These are phyloP conservation scores for Benthosema pterotum DNA, from an alignment of 2,797 vertebrate genomes.

Conservation along the genomic window DNA sequence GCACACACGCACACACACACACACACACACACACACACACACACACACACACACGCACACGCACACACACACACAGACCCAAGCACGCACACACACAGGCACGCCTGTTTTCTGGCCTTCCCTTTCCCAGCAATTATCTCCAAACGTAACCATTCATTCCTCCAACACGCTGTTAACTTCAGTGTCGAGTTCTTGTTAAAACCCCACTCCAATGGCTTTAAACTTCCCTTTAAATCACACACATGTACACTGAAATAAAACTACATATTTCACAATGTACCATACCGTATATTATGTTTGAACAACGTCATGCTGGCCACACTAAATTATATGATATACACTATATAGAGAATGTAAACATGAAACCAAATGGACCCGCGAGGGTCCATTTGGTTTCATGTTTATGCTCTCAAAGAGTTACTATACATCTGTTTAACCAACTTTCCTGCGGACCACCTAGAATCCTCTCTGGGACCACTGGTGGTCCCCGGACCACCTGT, in stretches of 20 bases:
- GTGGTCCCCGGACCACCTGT: too few species aligned
- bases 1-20: slow-evolving; percentile 30
- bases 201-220: not conserved
- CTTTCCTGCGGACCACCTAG: too few species aligned
- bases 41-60: slow-evolving; percentile 7
- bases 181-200: slow-evolving; percentile 45
- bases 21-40: slow-evolving; percentile 30
- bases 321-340: too few species aligned
- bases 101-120: slow-evolving; percentile 26
- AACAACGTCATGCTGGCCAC: too few species aligned
- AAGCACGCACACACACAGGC: not conserved
- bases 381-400: too few species aligned
- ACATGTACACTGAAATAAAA: not conserved
- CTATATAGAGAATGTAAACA: too few species aligned
- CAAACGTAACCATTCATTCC: slow-evolving; percentile 52
- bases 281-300: too few species aligned
- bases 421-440: too few species aligned
- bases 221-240: not conserved
- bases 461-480: too few species aligned
- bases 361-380: too few species aligned
- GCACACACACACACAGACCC: slow-evolving; percentile 16
- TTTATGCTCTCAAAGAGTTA: too few species aligned
- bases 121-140: slow-evolving; percentile 63
- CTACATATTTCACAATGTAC: too few species aligned
- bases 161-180: slow-evolving; percentile 29